Base-by-base conservation (phyloP, 2,888 invertebrate species). In the Hirtodrosophila cameraria region DNA sequence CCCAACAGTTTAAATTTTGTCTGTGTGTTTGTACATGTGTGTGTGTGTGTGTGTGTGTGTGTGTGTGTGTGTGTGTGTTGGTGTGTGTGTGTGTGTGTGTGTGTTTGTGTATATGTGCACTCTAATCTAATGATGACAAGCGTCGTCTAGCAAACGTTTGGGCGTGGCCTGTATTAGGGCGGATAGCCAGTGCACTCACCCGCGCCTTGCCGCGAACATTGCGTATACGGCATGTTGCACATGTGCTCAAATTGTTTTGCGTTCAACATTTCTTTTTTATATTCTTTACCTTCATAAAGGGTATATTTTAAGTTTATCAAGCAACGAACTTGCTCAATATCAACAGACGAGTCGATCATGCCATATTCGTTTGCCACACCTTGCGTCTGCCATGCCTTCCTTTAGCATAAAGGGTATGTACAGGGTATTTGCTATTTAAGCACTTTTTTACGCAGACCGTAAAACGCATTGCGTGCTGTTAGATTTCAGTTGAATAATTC, bases 91-190 rank as follows among this genome's bases (percentile, higher is more conserved):
- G 59, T 49, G 41, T 58, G 54, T 49, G 52, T 52, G 41, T 49
- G 28, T 38, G 31, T 27, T 42, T 45, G 28, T 54, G 49, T 58
- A 49, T 60, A 27, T 36, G 39, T 67, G 69, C 67, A 73, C 80
- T 71, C 69, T 83, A 83, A 83, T 83, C 83, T 87, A 83, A 83
- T 87, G 83, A 87, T 87, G 87, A 83, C 83, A 87, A 76, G 87
- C 78, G 31, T 70, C 60, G 71, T 75, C 70, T 71, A 72, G 58
- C 57, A 71, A 73, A 36, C 54, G 58, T 39, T 27, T 48, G 65
- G 72, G 71, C 58, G 76, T 71, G 54, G 45, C 45, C 33, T 39
- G 20, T 30, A 7, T 15, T 30, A 11, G 9, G 38, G 20, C 42
- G 41, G 23, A 38, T 48, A 49, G 35, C 59, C 33, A 64, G 50